Evolutionary conservation across 2,888 invertebrate genomes (phyloP), one percentile per base, ranked within the genome.

Genomic region (Glyphotaelius pellucidus): DNA sequence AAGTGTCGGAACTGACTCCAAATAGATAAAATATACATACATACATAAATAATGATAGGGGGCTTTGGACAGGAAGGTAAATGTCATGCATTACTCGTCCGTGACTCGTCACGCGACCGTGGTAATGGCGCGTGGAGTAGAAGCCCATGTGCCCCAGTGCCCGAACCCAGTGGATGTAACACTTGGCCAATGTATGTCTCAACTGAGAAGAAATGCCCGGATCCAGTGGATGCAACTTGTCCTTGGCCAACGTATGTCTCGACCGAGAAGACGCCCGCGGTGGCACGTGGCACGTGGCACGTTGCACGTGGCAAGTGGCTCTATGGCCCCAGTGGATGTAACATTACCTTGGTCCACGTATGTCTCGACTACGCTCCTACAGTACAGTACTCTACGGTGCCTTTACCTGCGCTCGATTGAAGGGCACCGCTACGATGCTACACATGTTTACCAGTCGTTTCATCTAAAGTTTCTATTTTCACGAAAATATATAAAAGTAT

Each of bases 371-470:
- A 93, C 92, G 90, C 91, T 80, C 89, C 90, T 91, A 90, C 89
- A 89, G 52, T 89, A 91, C 83, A 83, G 79, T 67, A 67, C 25
- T 67, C 91, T 91, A 92, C 85, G 91, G 90, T 91, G 92, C 91
- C 90, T 32, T 90, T 88, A n/a, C 85, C 90, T 88, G 90, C 80
- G 83, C 90, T 86, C 92, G 91, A 91, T 90, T 89, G 84, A 89
- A 87, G 84, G 92, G 90, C 93, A 93, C 92, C 91, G 91, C 93
- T 93, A 93, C 92, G 93, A 93, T 92, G 90, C 92, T 93, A 93
- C 90, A 84, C 91, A 91, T 90, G 91, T 93, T 92, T 93, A 93
- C 93, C 93, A 93, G 93, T 93, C 93, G 92, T 91, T 93, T 93
- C 91, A 35, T 90, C 90, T 93, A 91, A 91, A 83, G 84, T 92